Evolutionary conservation across 2,797 vertebrate genomes (phyloP).

Genomic region (Leuciscus waleckii): DNA sequence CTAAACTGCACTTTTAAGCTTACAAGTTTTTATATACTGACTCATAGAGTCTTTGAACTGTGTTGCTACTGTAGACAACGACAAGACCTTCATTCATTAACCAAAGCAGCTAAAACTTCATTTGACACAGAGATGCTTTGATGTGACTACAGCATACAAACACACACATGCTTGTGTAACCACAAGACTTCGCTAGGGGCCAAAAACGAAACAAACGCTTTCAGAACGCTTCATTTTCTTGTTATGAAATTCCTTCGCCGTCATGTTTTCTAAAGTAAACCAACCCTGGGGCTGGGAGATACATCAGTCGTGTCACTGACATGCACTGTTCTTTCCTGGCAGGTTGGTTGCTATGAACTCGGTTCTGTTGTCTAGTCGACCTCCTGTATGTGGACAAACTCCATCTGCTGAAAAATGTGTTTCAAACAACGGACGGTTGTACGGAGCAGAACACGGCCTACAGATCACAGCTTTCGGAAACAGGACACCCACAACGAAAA

Average conservation of each 20-base stretch:
- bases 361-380: conserved; percentile 21
- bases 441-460: conserved; percentile 37
- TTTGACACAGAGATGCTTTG: conserved; percentile 4
- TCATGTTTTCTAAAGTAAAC: conserved; percentile 47
- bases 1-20: not conserved
- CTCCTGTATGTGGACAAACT: conserved; percentile 45
- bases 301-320: conserved; percentile 27
- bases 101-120: not conserved
- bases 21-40: conserved; percentile 1
- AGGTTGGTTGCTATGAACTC: conserved; percentile 28
- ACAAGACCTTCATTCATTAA: conserved; percentile 22
- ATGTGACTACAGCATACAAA: conserved; percentile 15
- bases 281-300: conserved; percentile 23
- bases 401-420: conserved; percentile 50
- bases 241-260: conserved; percentile 39
- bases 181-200: not conserved
- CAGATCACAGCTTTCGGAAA: conserved; percentile 52
- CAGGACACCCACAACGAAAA: conserved; percentile 60
- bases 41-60: not conserved
- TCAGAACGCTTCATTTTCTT: conserved; percentile 23
- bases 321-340: conserved; percentile 44
- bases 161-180: conserved; percentile 14
- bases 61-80: conserved; percentile 22
- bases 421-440: conserved; percentile 54
- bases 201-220: conserved; percentile 29